Evolutionary conservation across 1,140 invertebrate species (phyloP).

Genomic region (Sycobia sp.): DNA sequence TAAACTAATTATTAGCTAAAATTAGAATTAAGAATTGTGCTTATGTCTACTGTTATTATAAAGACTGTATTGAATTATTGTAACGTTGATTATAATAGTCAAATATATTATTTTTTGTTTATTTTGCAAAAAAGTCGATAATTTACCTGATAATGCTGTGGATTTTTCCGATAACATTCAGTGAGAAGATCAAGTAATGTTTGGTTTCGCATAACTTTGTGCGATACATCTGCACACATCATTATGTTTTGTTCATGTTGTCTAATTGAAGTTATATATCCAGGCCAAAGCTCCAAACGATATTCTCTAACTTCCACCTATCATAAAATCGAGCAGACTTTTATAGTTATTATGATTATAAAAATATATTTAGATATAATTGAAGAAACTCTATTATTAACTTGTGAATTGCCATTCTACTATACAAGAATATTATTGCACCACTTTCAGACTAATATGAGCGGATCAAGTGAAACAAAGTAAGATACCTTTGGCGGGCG

Average conservation of each 20-base stretch:
- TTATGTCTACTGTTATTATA: too few relatives aligned
- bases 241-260: conserved; percentile 76
- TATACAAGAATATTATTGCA: too few relatives aligned
- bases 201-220: conserved; percentile 74
- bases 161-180: conserved; percentile 49
- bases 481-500: too few relatives aligned
- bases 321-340: neutral
- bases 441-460: too few relatives aligned
- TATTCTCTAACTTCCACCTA: conserved; percentile 55
- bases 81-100: neutral
- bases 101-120: neutral
- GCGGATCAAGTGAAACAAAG: too few relatives aligned
- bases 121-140: neutral
- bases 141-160: neutral
- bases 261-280: conserved; percentile 78
- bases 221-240: conserved; percentile 75
- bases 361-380: too few relatives aligned
- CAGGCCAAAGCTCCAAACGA: conserved; percentile 75
- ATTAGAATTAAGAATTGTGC: too few relatives aligned
- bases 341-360: too few relatives aligned
- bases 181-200: conserved; percentile 64
- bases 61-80: too few relatives aligned
- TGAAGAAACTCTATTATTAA: too few relatives aligned
- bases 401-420: too few relatives aligned
- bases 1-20: too few relatives aligned